These are phyloP conservation scores for Palythoa grandis DNA, from an alignment of 92 coral and sea anemone species.

Conservation along the genomic window DNA sequence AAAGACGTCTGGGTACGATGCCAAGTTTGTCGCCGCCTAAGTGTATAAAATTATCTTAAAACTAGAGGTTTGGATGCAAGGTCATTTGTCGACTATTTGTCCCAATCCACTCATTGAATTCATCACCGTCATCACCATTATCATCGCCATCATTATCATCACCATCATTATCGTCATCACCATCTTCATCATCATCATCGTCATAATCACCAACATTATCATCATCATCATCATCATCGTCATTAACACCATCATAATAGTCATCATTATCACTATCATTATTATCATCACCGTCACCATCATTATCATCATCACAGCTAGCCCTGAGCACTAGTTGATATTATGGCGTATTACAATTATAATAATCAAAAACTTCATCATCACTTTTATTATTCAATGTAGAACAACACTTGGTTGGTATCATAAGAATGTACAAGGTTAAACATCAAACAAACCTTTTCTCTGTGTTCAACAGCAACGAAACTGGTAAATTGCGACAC, in stretches of 20 bases:
- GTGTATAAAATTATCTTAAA: too few species aligned
- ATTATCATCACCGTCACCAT: background rate
- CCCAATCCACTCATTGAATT: too few species aligned
- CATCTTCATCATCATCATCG: background rate
- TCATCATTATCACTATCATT: background rate
- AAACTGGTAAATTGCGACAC: constrained; percentile 96
- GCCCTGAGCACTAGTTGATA: too few species aligned
- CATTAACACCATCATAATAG: too few species aligned
- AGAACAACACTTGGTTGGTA: background rate
- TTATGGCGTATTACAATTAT: background rate
- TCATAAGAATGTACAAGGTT: background rate
- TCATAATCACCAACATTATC: background rate
- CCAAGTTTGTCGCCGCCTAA: too few species aligned
- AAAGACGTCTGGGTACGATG: too few species aligned
- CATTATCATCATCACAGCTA: background rate
- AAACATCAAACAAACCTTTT: constrained; percentile 58
- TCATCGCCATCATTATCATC: background rate
- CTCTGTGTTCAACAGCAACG: constrained; percentile 94
- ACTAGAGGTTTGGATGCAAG: too few species aligned
- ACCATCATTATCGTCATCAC: background rate
- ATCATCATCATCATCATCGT: background rate
- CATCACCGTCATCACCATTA: background rate
- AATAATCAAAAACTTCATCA: background rate
- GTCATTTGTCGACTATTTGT: too few species aligned
- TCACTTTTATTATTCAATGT: background rate